These are phyloP conservation scores for Ceratitis capitata DNA, from an alignment of 1,140 invertebrate species.

Conservation along the genomic window DNA sequence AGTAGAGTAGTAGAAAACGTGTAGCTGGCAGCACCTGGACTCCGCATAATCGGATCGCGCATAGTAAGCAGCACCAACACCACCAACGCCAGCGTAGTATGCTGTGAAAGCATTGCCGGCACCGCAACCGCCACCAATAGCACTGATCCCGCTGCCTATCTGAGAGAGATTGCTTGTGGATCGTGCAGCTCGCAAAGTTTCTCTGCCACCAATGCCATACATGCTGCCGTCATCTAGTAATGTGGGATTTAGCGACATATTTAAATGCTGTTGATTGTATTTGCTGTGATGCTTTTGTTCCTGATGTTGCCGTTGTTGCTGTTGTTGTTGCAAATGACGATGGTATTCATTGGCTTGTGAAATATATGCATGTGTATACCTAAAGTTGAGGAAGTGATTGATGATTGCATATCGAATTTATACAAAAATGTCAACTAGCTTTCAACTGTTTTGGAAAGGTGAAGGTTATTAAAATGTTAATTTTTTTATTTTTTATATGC, in stretches of 20 bases:
- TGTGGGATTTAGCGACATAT: slow-evolving; percentile 52
- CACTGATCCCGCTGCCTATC: slow-evolving; percentile 34
- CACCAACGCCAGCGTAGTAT: neutral
- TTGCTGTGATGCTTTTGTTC: slow-evolving; percentile 49
- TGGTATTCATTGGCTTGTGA: slow-evolving; percentile 64
- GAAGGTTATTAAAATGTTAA: neutral
- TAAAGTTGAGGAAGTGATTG: slow-evolving; percentile 50
- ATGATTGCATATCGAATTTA: slow-evolving; percentile 38
- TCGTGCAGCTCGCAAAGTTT: slow-evolving; percentile 44
- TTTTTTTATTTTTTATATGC: neutral
- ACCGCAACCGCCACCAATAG: neutral
- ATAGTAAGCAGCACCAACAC: slow-evolving; percentile 36
- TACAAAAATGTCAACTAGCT: neutral
- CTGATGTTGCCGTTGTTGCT: slow-evolving; percentile 48
- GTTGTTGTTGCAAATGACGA: slow-evolving; percentile 55
- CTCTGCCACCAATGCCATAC: slow-evolving; percentile 42
- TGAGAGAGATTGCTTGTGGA: slow-evolving; percentile 50
- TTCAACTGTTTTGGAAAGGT: neutral
- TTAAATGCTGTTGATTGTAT: slow-evolving; percentile 44
- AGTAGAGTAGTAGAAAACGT: neutral
- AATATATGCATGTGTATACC: slow-evolving; percentile 65
- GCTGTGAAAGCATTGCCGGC: neutral
- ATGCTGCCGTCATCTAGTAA: slow-evolving; percentile 53
- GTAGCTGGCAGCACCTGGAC: slow-evolving; percentile 59
- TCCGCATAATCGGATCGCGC: slow-evolving; percentile 54